These are phyloP conservation scores for Fundulus diaphanus DNA, from an alignment of 2,797 vertebrate genomes.

Conservation along the genomic window DNA sequence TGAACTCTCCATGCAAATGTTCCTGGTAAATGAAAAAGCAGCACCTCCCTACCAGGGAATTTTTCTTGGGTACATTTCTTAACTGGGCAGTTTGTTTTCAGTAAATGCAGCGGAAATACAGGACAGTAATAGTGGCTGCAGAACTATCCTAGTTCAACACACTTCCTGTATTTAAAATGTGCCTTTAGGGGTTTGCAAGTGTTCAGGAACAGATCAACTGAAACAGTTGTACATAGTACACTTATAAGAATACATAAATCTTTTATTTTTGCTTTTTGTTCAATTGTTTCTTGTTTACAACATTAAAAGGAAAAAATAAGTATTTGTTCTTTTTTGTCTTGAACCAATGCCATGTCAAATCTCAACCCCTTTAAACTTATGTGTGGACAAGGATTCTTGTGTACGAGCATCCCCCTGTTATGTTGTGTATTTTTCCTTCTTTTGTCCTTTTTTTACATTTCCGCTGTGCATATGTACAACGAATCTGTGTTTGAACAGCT, in stretches of 20 bases:
- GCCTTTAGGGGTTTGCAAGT: neutral
- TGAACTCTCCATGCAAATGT: neutral
- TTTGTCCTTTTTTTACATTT: neutral
- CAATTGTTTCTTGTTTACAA: neutral
- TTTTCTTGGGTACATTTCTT: neutral
- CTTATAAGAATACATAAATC: neutral
- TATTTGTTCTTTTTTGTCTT: neutral
- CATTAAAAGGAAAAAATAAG: neutral
- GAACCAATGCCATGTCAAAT: neutral
- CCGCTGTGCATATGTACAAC: constrained; percentile 28
- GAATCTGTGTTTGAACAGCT: constrained; percentile 53
- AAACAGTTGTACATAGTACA: neutral
- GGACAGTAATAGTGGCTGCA: neutral
- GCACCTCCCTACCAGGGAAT: neutral
- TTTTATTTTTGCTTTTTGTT: neutral
- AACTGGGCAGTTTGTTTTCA: neutral
- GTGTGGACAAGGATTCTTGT: neutral
- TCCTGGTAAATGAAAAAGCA: neutral
- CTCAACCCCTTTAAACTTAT: neutral
- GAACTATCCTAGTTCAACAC: neutral
- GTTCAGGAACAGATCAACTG: neutral
- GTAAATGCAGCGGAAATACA: neutral
- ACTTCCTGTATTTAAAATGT: neutral
- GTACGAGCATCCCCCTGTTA: too few species aligned
- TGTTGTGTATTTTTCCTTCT: neutral